Base-by-base conservation (phyloP, 2,797 vertebrate species). In the Betta splendens region DNA sequence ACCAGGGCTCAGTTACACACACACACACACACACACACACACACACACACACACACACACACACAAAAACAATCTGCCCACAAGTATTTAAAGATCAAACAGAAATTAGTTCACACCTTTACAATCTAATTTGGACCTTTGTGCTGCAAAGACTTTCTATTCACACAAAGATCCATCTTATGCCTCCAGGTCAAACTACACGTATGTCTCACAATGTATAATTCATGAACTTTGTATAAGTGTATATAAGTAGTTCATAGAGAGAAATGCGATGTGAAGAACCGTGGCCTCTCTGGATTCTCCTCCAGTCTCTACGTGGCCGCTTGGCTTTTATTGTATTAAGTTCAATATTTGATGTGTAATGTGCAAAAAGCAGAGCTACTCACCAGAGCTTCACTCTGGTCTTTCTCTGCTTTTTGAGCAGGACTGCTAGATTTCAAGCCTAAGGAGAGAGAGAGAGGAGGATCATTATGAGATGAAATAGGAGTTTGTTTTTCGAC, bases 381-480 rank as follows among this genome's bases (percentile, higher is more conserved):
- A 75, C 90, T 89, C 78, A 93, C 92, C 88, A 75, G 82, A 83
- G 83, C 75, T 84, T 89, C 87, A 75, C 58, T 83, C 65, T 84
- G 82, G 36, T 89, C 80, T 81, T 90, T 92, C 51, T 92, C 87
- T 65, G 82, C 38, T 55, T 86, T 87, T 48, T 86, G 80, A 51
- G 85, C 44, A 10, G 60, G 57, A 62, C 76, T 75, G 2, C 64
- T 61, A 5, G 88, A 66, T 69, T 92, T 92, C 75, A 88, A 56
- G 54, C 87, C 92, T 93, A 17, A 9, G 51, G 50, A 73, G 16
- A 68, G 15, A 81, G 17, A 71, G 25, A 81, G 17, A 71, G 25
- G 29, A 26, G 21, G 40, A 1, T 2, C 7, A 43, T 52, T 35
- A 31, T 21, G 18, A 16, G 9, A 79, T 37, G 16, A 52, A 64